Conservation (phyloP, 2,888 invertebrate genomes). For the Drosophila buzzatii region DNA sequence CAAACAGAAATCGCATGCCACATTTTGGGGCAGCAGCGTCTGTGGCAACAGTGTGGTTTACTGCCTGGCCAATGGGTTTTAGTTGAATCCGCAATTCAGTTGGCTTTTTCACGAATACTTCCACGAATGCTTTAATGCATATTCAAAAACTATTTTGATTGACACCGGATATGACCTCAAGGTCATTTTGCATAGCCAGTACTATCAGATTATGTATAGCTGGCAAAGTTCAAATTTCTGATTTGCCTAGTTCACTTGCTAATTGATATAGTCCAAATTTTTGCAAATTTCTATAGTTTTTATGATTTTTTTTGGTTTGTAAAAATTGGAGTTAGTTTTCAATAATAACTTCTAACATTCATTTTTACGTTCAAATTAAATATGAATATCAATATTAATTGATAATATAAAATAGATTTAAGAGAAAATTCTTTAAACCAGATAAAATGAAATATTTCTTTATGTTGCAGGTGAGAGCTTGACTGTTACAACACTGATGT, state of each 20-base stretch:
- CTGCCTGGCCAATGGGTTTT: constrained; percentile 27
- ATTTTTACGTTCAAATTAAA: too few relatives aligned
- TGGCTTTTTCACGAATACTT: background rate
- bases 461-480: background rate
- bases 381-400: too few relatives aligned
- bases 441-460: background rate
- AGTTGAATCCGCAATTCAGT: constrained; percentile 22
- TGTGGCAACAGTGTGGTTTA: constrained; percentile 20
- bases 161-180: background rate
- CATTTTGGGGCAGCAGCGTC: constrained; percentile 23
- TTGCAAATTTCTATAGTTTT: too few relatives aligned
- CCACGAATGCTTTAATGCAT: constrained; percentile 11
- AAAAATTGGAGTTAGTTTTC: too few relatives aligned
- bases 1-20: constrained; percentile 44
- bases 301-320: too few relatives aligned
- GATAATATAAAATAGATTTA: background rate
- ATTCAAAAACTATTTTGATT: constrained; percentile 6
- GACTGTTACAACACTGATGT: background rate
- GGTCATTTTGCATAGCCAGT: background rate
- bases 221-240: background rate
- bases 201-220: background rate
- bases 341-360: too few relatives aligned
- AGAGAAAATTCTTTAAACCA: background rate
- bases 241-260: background rate
- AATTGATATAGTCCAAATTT: background rate